Base-by-base conservation (phyloP, 2,113 vertebrate species). In the Carettochelys insculpta region DNA sequence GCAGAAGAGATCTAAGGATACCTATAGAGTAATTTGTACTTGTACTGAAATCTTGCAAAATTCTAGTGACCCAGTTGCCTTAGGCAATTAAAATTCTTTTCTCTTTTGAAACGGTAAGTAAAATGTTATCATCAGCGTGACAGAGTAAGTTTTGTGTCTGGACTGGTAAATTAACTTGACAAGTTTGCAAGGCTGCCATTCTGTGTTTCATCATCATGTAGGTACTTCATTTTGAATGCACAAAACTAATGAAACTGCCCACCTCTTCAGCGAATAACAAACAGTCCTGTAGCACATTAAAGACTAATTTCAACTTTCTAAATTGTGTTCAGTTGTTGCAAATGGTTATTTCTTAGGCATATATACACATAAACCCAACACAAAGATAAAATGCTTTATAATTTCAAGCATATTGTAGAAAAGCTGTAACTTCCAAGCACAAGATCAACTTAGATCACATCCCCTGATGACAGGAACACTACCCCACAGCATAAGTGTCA, bases 401-500 rank as follows among this genome's bases (percentile, higher is more conserved):
- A 95, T 85, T 91, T 93, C 92, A 93, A 92, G 94, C 53, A 24
- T 87, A 68, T 24, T 86, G 56, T 86, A 92, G 86, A 86, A 29
- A 78, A 95, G 77, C 31, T 5, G 14, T 95, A 92, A 82, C 92
- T 54, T 87, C 87, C n/a, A 0, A 0, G 24, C 20, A 56, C 29
- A 93, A 78, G 80, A 79, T 27, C 52, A 19, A 80, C 90, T 94
- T 77, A 94, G 94, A 92, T 4, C 51, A 87, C 93, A 85, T 92
- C 83, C 85, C 31, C 0, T 80, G 83, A 71, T 92, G 87, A 91
- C 94, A 95, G 47, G 92, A 94, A 95, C 92, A 88, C 0, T 87
- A 88, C 71, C 90, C 92, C 90, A 96, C 78, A 94, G 93, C 94
- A 83, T 82, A 89, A 85, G 86, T 65, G 80, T 50, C 41, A 8